Evolutionary conservation across 2,888 invertebrate species (phyloP), one percentile per base, ranked within the genome.

Genomic region (Agriopis marginaria): DNA sequence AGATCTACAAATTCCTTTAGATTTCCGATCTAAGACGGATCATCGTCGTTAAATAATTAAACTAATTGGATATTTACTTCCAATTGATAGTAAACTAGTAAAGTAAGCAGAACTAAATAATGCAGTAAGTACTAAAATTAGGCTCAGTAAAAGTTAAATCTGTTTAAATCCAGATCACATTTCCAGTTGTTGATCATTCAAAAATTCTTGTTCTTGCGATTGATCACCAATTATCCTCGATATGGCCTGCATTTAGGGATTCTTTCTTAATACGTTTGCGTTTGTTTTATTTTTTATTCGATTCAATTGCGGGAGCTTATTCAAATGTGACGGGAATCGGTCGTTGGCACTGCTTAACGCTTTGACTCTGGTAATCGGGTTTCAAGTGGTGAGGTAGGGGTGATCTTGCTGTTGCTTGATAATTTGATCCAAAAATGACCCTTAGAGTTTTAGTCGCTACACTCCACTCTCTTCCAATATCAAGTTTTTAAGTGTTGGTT

Each of bases 291-390:
- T 79, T 82, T 83, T 82, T 79, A 81, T 82, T 81, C 78, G 78
- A 77, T 79, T 79, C 81, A 83, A 86, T 87, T 84, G 84, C 81
- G 75, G 82, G 79, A 84, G 84, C 80, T 88, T 89, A 89, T 88
- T 87, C 83, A 88, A 89, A 89, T 89, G 84, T 83, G 82, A 68
- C 67, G 61, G 75, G 80, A 87, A 89, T 88, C 89, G 86, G 86
- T 83, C 87, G 82, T 76, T 81, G 86, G 80, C 86, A 83, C 81
- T 76, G 80, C 75, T 82, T 86, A 83, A 84, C 77, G 80, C 77
- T 79, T 80, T 61, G 71, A 40, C 58, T 67, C 73, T 45, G 42
- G 23, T 44, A 45, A 58, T 58, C 51, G 66, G 60, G 71, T 68
- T 68, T 54, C 69, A 84, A 85, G 79, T 68, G 68, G 78, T 56